Evolutionary conservation across 2,888 invertebrate species (phyloP).

Genomic region (Hydraecia micacea): DNA sequence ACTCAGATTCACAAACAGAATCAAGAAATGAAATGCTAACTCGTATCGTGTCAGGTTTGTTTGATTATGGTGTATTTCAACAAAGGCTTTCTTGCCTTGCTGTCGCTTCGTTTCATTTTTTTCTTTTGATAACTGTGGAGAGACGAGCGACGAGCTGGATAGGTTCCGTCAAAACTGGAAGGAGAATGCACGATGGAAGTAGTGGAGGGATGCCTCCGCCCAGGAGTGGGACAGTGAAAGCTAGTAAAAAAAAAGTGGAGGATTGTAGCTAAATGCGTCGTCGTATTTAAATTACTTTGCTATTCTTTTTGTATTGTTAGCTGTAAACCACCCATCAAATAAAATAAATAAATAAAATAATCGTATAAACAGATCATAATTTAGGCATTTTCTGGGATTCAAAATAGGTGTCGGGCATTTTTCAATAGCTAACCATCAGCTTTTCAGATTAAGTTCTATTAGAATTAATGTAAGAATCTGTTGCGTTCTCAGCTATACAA

Average conservation of each 20-base stretch:
- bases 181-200: too few relatives aligned
- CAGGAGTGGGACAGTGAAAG: too few relatives aligned
- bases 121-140: background rate
- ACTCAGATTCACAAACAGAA: background rate
- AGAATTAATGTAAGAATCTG: conserved; percentile 32
- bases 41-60: background rate
- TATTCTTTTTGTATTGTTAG: background rate
- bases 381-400: background rate
- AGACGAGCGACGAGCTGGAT: too few relatives aligned
- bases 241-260: background rate
- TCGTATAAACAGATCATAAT: background rate
- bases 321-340: background rate
- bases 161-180: too few relatives aligned
- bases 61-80: background rate
- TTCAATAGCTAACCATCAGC: background rate
- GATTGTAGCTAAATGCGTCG: background rate
- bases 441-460: background rate
- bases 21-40: background rate
- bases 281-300: background rate
- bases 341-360: background rate
- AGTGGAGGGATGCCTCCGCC: too few relatives aligned
- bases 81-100: background rate
- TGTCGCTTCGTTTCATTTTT: conserved; percentile 9
- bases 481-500: conserved; percentile 31
- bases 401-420: background rate